Conservation (phyloP, 1,140 invertebrate species). For the Frieseomelitta varia region DNA sequence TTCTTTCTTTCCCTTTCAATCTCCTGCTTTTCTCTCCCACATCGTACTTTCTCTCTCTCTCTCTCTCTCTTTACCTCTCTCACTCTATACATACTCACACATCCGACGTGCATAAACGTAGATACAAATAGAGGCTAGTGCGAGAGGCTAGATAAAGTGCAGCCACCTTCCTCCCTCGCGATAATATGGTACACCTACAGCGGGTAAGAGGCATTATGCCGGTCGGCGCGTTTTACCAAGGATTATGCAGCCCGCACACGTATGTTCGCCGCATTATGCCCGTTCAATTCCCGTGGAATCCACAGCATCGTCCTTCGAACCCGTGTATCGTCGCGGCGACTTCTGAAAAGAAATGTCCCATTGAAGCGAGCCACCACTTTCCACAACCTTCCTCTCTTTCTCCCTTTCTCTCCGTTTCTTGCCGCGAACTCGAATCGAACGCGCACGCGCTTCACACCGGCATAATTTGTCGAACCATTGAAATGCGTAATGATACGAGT, state of each 20-base stretch:
- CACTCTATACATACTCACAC: neutral
- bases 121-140: slow-evolving; percentile 24
- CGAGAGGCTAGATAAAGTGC: slow-evolving; percentile 29
- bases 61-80: neutral
- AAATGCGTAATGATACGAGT: slow-evolving; percentile 60
- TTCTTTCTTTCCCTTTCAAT: slow-evolving; percentile 8
- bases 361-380: neutral
- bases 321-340: slow-evolving; percentile 31
- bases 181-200: slow-evolving; percentile 50
- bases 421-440: neutral
- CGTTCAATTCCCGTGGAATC: slow-evolving; percentile 58
- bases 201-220: slow-evolving; percentile 52
- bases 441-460: neutral
- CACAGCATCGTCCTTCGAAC: slow-evolving; percentile 7
- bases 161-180: slow-evolving; percentile 43
- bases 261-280: slow-evolving; percentile 54
- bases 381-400: neutral
- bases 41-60: neutral
- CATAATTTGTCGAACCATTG: slow-evolving; percentile 64
- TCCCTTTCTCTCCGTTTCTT: neutral
- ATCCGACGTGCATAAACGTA: slow-evolving; percentile 11
- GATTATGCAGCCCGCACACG: slow-evolving; percentile 62
- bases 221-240: slow-evolving; percentile 46
- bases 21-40: slow-evolving; percentile 33
- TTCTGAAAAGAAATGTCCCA: slow-evolving; percentile 51